phyloP scores from a whole-genome alignment of 2,888 invertebrate genomes.

The Ormyrus pomaceus region DNA sequence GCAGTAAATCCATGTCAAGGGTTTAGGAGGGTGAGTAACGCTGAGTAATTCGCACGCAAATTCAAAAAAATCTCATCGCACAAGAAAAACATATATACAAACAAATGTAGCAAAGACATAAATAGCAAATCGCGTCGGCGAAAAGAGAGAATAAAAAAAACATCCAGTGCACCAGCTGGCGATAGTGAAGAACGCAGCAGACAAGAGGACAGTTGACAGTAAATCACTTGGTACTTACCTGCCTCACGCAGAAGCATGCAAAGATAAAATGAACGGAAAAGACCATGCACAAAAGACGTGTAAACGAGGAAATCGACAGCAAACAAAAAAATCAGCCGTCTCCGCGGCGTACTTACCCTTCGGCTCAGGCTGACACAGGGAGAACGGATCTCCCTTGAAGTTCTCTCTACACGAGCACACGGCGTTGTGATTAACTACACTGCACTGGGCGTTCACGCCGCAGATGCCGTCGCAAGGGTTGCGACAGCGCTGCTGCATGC shows the following conservation, averaged over 20 bases:
- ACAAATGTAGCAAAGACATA: background rate
- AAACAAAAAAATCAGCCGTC: constrained; percentile 12
- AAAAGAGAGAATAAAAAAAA: background rate
- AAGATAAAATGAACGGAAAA: constrained; percentile 14
- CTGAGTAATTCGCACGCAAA: constrained; percentile 24
- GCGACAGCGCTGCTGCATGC: constrained; percentile 80
- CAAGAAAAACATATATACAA: background rate
- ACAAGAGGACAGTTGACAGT: constrained; percentile 22
- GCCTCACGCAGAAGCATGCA: constrained; percentile 41
- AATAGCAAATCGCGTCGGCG: background rate
- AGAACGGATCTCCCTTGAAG: constrained; percentile 79
- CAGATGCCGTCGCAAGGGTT: constrained; percentile 80
- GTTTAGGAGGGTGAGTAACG: constrained; percentile 2
- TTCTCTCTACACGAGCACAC: constrained; percentile 78
- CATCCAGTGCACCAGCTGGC: constrained; percentile 30
- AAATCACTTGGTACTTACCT: constrained; percentile 48
- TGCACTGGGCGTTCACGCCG: constrained; percentile 78
- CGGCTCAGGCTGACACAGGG: constrained; percentile 66
- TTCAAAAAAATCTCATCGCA: background rate
- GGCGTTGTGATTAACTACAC: constrained; percentile 79
- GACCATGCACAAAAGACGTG: constrained; percentile 29
- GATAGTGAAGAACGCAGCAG: constrained; percentile 29
- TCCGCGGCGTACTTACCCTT: constrained; percentile 50
- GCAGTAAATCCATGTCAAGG: constrained; percentile 54
- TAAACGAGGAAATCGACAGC: background rate